These are phyloP conservation scores for Mesorhabditis spiculigera DNA, from an alignment of 2,888 invertebrate genomes.

Conservation along the genomic window DNA sequence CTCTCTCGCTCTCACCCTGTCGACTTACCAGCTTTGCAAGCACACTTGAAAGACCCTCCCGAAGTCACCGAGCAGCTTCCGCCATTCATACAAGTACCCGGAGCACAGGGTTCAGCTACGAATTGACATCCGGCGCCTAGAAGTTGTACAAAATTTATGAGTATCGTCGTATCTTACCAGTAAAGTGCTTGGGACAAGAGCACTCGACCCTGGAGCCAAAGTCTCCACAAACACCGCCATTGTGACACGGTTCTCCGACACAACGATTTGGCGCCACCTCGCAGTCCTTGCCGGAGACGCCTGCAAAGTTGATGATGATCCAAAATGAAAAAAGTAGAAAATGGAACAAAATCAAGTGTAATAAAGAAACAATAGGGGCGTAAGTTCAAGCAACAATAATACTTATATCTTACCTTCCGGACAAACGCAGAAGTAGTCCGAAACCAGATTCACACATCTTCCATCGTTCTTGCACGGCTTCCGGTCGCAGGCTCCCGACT, in stretches of 20 bases:
- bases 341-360: constrained; percentile 10
- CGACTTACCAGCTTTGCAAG: constrained; percentile 74
- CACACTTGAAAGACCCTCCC: constrained; percentile 73
- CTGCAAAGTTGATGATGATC: constrained; percentile 67
- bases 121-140: constrained; percentile 32
- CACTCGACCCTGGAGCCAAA: constrained; percentile 92
- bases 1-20: background rate
- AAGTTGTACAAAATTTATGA: background rate
- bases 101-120: constrained; percentile 39
- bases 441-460: constrained; percentile 81
- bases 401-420: constrained; percentile 33
- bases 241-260: constrained; percentile 89
- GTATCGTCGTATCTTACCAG: constrained; percentile 14
- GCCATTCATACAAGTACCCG: constrained; percentile 48
- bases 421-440: constrained; percentile 79
- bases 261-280: constrained; percentile 92
- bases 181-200: constrained; percentile 70
- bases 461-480: constrained; percentile 91
- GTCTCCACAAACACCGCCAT: constrained; percentile 89
- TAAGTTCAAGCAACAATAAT: background rate
- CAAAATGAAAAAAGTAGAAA: constrained; percentile 17
- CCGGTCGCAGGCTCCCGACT: constrained; percentile 80
- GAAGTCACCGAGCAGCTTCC: constrained; percentile 47
- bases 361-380: background rate
- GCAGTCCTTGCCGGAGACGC: constrained; percentile 92